Evolutionary conservation across 2,888 invertebrate species (phyloP).

Genomic region (Heliconius cydno): DNA sequence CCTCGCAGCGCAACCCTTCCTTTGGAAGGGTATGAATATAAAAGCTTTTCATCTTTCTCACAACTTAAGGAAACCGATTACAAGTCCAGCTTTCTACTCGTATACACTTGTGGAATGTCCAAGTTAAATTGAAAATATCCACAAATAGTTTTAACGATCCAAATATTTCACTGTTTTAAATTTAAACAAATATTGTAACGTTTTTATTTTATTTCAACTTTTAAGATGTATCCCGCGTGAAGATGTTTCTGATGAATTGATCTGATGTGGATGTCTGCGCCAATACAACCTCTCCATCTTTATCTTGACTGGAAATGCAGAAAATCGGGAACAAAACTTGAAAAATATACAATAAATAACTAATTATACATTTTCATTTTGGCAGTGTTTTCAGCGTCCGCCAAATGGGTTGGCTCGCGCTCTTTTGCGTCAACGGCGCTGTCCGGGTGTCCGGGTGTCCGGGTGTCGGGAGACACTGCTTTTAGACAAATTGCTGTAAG

Average conservation of each 20-base stretch:
- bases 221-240: background rate
- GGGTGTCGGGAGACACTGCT: conserved; percentile 37
- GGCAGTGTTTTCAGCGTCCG: conserved; percentile 11
- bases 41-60: conserved; percentile 34
- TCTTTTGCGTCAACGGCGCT: conserved; percentile 9
- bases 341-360: conserved; percentile 5
- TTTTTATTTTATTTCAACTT: background rate
- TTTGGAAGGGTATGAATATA: conserved; percentile 31
- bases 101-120: background rate
- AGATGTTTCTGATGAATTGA: too few species aligned
- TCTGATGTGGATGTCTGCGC: too few species aligned
- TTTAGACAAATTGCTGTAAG: conserved; percentile 35
- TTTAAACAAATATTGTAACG: background rate
- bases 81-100: background rate
- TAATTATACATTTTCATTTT: conserved; percentile 23
- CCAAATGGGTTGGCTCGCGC: conserved; percentile 25
- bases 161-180: background rate
- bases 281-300: too few species aligned
- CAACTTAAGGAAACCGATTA: conserved; percentile 15
- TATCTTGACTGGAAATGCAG: too few species aligned
- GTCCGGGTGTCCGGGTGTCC: too few species aligned
- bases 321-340: background rate
- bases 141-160: background rate
- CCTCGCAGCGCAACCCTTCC: conserved; percentile 32
- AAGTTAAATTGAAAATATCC: conserved; percentile 21